Evolutionary conservation across 2,888 invertebrate species (phyloP).

Genomic region (Archaeoteleia sp.): DNA sequence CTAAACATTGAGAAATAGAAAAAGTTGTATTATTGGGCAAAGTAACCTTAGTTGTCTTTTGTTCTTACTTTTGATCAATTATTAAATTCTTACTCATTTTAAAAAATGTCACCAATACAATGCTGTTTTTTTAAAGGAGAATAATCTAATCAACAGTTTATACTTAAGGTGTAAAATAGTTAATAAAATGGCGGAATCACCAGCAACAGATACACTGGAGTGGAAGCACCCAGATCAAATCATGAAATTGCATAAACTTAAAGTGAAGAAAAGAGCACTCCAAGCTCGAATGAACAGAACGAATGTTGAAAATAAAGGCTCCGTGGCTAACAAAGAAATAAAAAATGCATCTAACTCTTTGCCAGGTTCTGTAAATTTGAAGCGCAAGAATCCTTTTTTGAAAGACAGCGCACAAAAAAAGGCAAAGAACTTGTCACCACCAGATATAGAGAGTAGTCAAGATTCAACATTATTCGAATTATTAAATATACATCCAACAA

Average conservation of each 20-base stretch:
- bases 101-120: too few species aligned
- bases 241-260: constrained; percentile 85
- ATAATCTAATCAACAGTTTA: too few species aligned
- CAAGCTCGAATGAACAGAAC: constrained; percentile 80
- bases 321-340: constrained; percentile 61
- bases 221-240: constrained; percentile 79
- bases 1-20: too few species aligned
- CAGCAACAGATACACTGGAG: constrained; percentile 52
- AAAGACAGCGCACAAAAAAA: constrained; percentile 76
- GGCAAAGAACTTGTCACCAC: too few species aligned
- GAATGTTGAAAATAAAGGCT: constrained; percentile 61
- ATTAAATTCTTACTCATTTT: too few species aligned
- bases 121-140: too few species aligned
- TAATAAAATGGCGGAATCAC: constrained; percentile 29
- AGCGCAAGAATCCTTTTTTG: constrained; percentile 87
- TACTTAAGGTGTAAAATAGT: too few species aligned
- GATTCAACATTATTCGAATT: constrained; percentile 67
- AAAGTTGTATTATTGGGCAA: too few species aligned
- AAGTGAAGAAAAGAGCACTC: constrained; percentile 85
- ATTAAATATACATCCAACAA: constrained; percentile 61
- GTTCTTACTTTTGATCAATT: too few species aligned
- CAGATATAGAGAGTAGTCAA: constrained; percentile 61
- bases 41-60: too few species aligned
- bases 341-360: constrained; percentile 7
- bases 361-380: constrained; percentile 63